These are phyloP conservation scores for Rhopalosiphum maidis DNA, from an alignment of 1,140 invertebrate species.

Conservation along the genomic window DNA sequence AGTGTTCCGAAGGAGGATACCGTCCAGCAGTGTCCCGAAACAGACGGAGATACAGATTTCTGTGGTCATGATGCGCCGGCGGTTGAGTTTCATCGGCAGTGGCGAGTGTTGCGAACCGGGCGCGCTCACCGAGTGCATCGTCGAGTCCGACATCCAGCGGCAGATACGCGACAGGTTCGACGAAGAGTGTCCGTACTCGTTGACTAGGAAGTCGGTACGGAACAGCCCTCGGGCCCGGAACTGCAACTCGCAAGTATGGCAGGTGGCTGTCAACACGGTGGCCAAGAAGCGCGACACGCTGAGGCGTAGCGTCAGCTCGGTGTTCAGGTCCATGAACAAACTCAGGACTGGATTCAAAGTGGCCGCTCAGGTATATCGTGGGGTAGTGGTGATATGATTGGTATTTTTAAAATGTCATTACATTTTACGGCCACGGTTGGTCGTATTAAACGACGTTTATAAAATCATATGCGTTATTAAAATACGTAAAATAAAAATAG, in stretches of 20 bases:
- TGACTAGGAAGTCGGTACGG: neutral
- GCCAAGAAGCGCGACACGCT: conserved; percentile 13
- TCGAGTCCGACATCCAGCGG: conserved; percentile 60
- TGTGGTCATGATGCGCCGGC: conserved; percentile 43
- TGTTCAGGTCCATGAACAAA: conserved; percentile 47
- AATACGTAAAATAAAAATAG: neutral
- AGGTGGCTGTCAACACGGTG: conserved; percentile 20
- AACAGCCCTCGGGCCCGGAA: neutral
- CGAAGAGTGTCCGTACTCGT: conserved; percentile 61
- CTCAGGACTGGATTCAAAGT: conserved; percentile 26
- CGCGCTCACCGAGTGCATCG: neutral
- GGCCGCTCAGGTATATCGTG: neutral
- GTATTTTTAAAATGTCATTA: neutral
- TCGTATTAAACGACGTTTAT: neutral
- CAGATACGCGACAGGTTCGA: conserved; percentile 65
- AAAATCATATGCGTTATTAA: neutral
- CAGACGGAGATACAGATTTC: neutral
- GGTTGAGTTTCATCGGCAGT: conserved; percentile 23
- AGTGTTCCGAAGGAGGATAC: neutral
- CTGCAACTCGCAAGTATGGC: conserved; percentile 50
- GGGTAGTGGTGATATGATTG: neutral
- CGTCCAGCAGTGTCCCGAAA: too few species aligned
- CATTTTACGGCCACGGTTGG: neutral
- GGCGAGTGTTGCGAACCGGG: neutral
- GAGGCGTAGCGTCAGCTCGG: conserved; percentile 12